Evolutionary conservation across 2,113 vertebrate species (phyloP).

Genomic region (Lepus americanus): DNA sequence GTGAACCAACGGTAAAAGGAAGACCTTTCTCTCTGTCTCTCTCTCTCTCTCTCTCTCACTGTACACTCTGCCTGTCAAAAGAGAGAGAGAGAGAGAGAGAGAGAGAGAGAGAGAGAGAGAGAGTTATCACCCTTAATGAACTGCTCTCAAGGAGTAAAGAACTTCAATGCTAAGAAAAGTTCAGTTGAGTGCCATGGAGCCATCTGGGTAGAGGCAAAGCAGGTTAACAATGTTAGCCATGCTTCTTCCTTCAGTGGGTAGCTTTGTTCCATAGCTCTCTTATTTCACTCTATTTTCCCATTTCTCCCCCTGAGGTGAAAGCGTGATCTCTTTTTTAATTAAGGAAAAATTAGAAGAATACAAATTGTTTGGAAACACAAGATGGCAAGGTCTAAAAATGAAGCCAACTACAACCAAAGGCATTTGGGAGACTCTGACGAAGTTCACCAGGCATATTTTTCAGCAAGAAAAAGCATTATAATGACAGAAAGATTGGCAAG

Average conservation of each 20-base stretch:
- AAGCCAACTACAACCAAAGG: neutral
- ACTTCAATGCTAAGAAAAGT: neutral
- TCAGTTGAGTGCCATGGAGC: neutral
- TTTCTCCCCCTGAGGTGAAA: neutral
- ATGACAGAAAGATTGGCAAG: neutral
- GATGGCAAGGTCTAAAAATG: neutral
- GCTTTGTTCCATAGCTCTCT: neutral
- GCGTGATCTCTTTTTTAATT: neutral
- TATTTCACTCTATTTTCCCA: neutral
- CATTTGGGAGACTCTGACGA: neutral
- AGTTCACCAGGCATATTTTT: neutral
- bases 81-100: too few relatives aligned
- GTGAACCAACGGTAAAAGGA: too few relatives aligned
- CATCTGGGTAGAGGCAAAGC: neutral
- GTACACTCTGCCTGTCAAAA: too few relatives aligned
- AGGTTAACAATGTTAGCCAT: neutral
- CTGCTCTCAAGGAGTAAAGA: neutral
- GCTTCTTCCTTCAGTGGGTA: neutral
- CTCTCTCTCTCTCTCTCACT: too few relatives aligned
- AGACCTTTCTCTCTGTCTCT: too few relatives aligned
- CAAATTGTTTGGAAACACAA: conserved; percentile 40
- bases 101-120: neutral
- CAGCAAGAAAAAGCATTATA: neutral
- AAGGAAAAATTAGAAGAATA: neutral
- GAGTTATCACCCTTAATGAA: neutral